Conservation (phyloP, 1,140 invertebrate species). For the Diabrotica virgifera region DNA sequence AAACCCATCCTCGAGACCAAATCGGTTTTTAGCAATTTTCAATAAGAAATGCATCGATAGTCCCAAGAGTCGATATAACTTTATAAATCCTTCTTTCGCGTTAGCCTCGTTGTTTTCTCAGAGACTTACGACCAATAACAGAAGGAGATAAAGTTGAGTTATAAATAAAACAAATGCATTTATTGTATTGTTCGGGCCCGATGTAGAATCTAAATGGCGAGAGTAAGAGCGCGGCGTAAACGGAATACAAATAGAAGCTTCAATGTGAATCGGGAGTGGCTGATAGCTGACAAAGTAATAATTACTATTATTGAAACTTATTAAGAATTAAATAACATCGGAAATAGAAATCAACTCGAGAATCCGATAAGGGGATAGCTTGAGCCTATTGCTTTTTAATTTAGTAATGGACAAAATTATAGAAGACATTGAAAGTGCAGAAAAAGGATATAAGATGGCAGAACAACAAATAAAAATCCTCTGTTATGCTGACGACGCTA, state of each 20-base stretch:
- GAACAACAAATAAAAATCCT: no score
- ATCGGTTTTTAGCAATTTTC: background rate
- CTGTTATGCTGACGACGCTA: no score
- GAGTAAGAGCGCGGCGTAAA: constrained; percentile 4
- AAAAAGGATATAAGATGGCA: no score
- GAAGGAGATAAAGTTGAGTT: constrained; percentile 11
- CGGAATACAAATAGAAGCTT: constrained; percentile 13
- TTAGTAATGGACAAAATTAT: no score
- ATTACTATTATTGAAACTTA: no score
- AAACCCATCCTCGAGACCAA: background rate
- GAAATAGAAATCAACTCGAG: no score
- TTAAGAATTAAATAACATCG: no score
- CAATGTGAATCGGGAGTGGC: background rate
- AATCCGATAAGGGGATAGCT: no score
- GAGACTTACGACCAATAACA: background rate
- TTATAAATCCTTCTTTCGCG: background rate
- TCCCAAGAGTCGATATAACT: background rate
- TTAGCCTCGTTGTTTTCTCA: background rate
- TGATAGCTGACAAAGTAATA: no score
- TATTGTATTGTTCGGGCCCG: constrained; percentile 4
- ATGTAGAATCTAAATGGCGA: constrained; percentile 11
- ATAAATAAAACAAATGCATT: constrained; percentile 13
- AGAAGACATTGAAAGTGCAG: no score
- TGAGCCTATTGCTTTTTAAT: no score
- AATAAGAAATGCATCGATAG: background rate